A percentile compares a stretch with the other conserved stretches of the same genome.
Conservation (phyloP, 2,888 invertebrate species). For the Nephrotoma flavescens region DNA sequence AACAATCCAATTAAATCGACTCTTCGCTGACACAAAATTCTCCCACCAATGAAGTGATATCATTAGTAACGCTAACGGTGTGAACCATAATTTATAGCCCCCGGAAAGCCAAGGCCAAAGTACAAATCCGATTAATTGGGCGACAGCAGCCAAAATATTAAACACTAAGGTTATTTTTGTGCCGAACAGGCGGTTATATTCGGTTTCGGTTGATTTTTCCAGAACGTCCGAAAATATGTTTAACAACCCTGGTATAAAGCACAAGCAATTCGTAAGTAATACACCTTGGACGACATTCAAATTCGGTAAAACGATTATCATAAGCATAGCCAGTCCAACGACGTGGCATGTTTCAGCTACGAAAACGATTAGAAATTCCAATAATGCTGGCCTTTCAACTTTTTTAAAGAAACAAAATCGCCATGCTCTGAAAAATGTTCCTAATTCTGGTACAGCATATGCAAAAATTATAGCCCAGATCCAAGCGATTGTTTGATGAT, state of each 20-base stretch:
- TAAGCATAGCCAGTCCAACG: constrained; percentile 59
- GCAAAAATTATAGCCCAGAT: constrained; percentile 65
- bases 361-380: constrained; percentile 40
- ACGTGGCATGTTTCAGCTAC: constrained; percentile 66
- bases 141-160: constrained; percentile 44
- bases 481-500: constrained; percentile 57
- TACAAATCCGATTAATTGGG: constrained; percentile 51
- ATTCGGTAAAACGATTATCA: constrained; percentile 62
- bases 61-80: constrained; percentile 48
- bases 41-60: constrained; percentile 76
- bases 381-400: constrained; percentile 37
- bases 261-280: constrained; percentile 72
- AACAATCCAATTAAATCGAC: constrained; percentile 10
- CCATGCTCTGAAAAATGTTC: constrained; percentile 52
- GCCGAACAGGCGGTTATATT: background rate
- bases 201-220: background rate
- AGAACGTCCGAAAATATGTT: constrained; percentile 17
- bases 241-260: constrained; percentile 63
- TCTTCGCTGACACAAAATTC: constrained; percentile 46
- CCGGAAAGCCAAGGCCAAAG: constrained; percentile 49
- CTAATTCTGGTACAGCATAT: constrained; percentile 61
- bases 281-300: constrained; percentile 68
- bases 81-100: constrained; percentile 39
- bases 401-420: constrained; percentile 63
- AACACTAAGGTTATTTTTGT: constrained; percentile 15